phyloP scores from a whole-genome alignment of 2,888 invertebrate genomes.

The Ormyrus thymus region DNA sequence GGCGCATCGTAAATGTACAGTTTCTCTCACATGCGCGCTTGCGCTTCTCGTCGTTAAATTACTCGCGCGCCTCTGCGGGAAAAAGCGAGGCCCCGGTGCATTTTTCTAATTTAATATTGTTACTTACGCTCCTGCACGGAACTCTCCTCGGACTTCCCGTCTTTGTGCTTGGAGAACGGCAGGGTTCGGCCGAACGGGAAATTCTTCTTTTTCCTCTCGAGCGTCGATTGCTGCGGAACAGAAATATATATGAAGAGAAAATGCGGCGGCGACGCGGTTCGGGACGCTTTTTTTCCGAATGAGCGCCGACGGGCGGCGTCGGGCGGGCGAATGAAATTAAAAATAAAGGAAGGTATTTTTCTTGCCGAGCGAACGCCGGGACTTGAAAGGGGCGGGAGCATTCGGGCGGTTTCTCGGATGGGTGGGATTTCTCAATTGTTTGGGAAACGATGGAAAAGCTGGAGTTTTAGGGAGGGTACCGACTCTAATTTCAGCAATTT shows the following conservation, averaged over 20 bases:
- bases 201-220: constrained; percentile 98
- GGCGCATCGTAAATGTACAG: too few species aligned
- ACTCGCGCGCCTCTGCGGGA: neutral
- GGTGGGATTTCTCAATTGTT: too few species aligned
- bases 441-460: too few species aligned
- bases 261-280: neutral
- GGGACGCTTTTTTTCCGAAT: neutral
- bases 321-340: constrained; percentile 19
- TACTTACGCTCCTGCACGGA: constrained; percentile 98
- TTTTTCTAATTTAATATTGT: constrained; percentile 52
- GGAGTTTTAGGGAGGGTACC: too few species aligned
- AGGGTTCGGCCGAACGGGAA: constrained; percentile 98
- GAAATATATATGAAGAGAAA: constrained; percentile 13
- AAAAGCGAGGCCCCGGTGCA: neutral
- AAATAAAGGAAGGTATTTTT: constrained; percentile 39
- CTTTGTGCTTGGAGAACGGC: constrained; percentile 99
- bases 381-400: constrained; percentile 6
- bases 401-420: too few species aligned
- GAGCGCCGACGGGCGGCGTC: too few species aligned
- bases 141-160: constrained; percentile 94
- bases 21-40: too few species aligned
- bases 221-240: constrained; percentile 87
- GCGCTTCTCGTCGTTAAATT: neutral
- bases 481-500: too few species aligned
- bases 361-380: neutral